A percentile compares a stretch with the other conserved stretches of the same genome.
Conservation (phyloP, 2,797 vertebrate genomes). For the Parauchenoglanis punctatus region DNA sequence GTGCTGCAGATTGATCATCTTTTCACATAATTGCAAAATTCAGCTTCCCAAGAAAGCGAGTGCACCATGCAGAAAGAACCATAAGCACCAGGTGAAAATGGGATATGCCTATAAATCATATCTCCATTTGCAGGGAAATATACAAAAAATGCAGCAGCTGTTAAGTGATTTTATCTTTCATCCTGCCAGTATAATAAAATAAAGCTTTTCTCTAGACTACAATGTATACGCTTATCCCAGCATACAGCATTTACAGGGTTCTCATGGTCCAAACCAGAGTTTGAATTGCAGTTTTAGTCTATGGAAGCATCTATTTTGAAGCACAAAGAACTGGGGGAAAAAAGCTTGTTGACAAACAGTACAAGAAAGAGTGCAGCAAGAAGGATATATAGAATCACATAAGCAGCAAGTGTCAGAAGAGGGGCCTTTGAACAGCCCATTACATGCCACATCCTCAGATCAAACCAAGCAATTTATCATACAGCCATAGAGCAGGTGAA, state of each 20-base stretch:
- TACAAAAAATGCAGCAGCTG: constrained; percentile 57
- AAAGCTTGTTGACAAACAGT: constrained; percentile 33
- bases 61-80: constrained; percentile 10
- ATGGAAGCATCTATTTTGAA: constrained; percentile 58
- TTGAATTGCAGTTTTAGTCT: constrained; percentile 59
- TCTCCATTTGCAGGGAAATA: constrained; percentile 51
- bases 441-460: constrained; percentile 11
- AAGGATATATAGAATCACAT: background rate
- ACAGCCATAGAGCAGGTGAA: constrained; percentile 27
- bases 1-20: background rate
- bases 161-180: constrained; percentile 38
- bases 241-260: constrained; percentile 49
- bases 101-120: background rate
- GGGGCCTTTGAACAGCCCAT: constrained; percentile 28
- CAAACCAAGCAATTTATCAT: constrained; percentile 22
- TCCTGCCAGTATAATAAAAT: constrained; percentile 61
- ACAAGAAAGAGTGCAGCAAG: background rate
- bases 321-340: background rate
- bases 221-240: constrained; percentile 33
- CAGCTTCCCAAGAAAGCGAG: background rate
- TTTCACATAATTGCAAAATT: constrained; percentile 14
- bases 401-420: constrained; percentile 16
- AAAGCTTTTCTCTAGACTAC: constrained; percentile 47
- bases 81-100: constrained; percentile 1
- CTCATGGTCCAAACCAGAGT: constrained; percentile 56